Base-by-base conservation (phyloP, 2,797 vertebrate genomes). In the Brachyalestes nurse region DNA sequence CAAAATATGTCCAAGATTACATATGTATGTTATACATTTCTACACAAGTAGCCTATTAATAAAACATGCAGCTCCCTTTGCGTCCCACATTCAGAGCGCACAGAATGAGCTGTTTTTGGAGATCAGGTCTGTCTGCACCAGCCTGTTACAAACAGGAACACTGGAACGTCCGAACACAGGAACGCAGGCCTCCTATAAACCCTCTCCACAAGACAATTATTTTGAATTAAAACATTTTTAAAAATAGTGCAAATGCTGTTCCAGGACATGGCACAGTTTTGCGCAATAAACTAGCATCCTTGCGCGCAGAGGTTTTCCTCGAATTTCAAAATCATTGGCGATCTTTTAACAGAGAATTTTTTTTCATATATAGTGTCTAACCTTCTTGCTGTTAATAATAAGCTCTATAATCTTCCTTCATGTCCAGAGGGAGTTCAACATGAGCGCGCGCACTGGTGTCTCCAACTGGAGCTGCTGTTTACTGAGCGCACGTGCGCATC, bases 371-470 rank as follows among this genome's bases (percentile, higher is more conserved):
- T 9, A 57, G n/a, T 65, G 51, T 58, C 34, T 25, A 17, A 47
- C 14, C 0, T 8, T 3, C 23, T 2, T 53, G 23, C 45, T 6
- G 23, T 25, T 77, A 8, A 12, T 67, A 14, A 67, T 49, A 34
- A 45, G 12, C 13, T 14, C 17, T 57, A 49, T 5, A 53, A 75
- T 53, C 21, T 25, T 14, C 57, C 51, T 19, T 42, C 19, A 40
- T 57, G 19, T 58, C 0, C 1, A 82, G 21, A 66, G 23, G 10
- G 6, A 6, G 10, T 14, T 10, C 4, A 60, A 60, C 17, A 73
- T 25, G 66, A 42, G 64, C 81, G 82, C 86, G 86, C 84, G 86
- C 83, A 70, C 45, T 51, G 70, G 64, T 73, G 76, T 86, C 84
- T 86, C 86, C 79, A 84, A 82, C 70, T 74, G 72, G 72, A 70